Base-by-base conservation (phyloP, 2,797 vertebrate genomes). In the Semotilus atromaculatus region DNA sequence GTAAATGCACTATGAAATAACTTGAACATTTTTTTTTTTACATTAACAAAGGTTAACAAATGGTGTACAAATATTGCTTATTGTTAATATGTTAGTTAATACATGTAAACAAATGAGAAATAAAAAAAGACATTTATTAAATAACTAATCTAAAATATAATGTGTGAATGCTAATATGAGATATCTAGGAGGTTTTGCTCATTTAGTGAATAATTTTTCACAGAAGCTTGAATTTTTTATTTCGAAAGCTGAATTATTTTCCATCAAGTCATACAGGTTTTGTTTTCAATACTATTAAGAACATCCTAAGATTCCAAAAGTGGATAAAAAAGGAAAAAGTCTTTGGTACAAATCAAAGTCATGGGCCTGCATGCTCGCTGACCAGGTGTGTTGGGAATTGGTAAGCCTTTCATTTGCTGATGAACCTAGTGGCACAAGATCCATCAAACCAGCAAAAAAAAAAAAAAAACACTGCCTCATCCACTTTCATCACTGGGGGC, bases 341-440 rank as follows among this genome's bases (percentile, higher is more conserved):
- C 21, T 76, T 80, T 38, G 6, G 43, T 11, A 51, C 77, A 81
- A 76, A 87, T 87, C 82, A 87, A 84, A 82, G 31, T 71, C 77
- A 76, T 23, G 11, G 72, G 45, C 48, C 66, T 83, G 68, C 43
- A 62, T 60, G 62, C 51, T 76, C 60, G 16, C 66, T 75, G 62
- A 31, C 13, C 76, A 76, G 77, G 70, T 76, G 77, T 68, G 62
- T 34, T 71, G 79, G 77, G 66, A 70, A 66, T 87, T 43, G 75
- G 78, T 23, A 86, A 51, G 36, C 64, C 78, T 87, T 87, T 87
- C 82, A 87, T 87, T 81, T 84, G 82, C 84, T 86, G 84, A 86
- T 82, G 84, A 81, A 75, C 80, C 79, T 81, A 75, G 84, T 76
- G 85, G 85, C 78, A 60, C 68, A 76, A 53, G 45, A 81, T 64